Evolutionary conservation across 2,113 vertebrate genomes (phyloP).

Genomic region (Chaetops frenatus): DNA sequence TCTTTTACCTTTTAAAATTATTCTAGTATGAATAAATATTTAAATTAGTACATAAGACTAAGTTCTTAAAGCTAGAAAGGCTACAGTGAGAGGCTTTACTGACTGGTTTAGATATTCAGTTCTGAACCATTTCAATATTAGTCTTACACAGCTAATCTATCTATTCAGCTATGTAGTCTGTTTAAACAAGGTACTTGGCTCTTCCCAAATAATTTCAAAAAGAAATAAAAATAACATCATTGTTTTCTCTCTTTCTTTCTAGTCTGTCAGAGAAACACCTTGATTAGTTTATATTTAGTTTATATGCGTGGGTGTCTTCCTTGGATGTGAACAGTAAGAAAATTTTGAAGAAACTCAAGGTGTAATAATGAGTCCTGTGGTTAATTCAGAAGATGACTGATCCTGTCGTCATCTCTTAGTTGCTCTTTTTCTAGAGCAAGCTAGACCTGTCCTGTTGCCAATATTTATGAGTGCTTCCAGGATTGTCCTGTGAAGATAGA

Average conservation of each 20-base stretch:
- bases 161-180: not conserved
- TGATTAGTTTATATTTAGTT: constrained; percentile 38
- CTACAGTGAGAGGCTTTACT: not conserved
- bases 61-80: not conserved
- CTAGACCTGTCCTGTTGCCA: not conserved
- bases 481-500: not conserved
- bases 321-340: not conserved
- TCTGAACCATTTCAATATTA: not conserved
- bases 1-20: not conserved
- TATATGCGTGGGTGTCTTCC: not conserved
- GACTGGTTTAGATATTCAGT: not conserved
- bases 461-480: not conserved
- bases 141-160: not conserved
- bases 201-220: not conserved
- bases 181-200: not conserved
- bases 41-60: not conserved
- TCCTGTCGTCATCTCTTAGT: not conserved
- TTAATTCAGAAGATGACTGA: not conserved
- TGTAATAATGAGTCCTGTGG: not conserved
- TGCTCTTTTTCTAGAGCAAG: not conserved
- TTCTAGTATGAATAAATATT: not conserved
- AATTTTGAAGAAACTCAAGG: not conserved
- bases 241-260: not conserved
- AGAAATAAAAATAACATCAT: not conserved
- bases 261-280: constrained; percentile 24